Evolutionary conservation across 2,113 vertebrate genomes (phyloP), one percentile per base, ranked within the genome.

Genomic region (Hippolais icterina): DNA sequence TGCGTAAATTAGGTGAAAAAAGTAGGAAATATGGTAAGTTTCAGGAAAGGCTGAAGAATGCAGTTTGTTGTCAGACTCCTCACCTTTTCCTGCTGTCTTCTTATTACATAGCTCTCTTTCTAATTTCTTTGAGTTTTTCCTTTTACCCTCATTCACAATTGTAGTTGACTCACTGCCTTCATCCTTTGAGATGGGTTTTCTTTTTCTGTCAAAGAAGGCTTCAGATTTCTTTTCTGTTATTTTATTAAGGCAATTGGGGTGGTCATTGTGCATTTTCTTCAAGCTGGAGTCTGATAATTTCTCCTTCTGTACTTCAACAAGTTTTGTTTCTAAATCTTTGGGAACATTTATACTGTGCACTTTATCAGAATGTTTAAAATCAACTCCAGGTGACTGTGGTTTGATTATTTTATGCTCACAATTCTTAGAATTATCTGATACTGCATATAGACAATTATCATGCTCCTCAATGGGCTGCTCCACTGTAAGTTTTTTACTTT

Each of bases 1-100:
- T 15, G 44, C 25, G 28, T 33, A 87, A 91, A 84, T 56, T 44
- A 74, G 18, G 16, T 82, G 85, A 65, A 83, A 90, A 89, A 93
- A 89, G 92, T 35, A 93, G 59, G 66, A 96, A 94, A 79, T 39
- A 68, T 54, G 10, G 0, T 25, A 96, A 91, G 82, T 89, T 89
- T 94, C 84, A 97, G 89, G 76, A 96, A 91, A 94, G 84, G 80
- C 2, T 65, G 85, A 94, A 94, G 83, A 89, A 85, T 2, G 33
- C 71, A 96, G 47, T 76, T 91, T 89, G 59, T 66, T 80, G 61
- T 76, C 9, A 35, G 75, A 89, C 61, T 88, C 94, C 98, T 98
- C 98, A 98, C 98, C 98, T 98, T 98, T 97, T 96, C 91, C 94
- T 96, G 97, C 68, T 88, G 93, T 94, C 96, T 97, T 97, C 96